phyloP scores from a whole-genome alignment of 2,797 vertebrate genomes.

The Pagetopsis macropterus region DNA sequence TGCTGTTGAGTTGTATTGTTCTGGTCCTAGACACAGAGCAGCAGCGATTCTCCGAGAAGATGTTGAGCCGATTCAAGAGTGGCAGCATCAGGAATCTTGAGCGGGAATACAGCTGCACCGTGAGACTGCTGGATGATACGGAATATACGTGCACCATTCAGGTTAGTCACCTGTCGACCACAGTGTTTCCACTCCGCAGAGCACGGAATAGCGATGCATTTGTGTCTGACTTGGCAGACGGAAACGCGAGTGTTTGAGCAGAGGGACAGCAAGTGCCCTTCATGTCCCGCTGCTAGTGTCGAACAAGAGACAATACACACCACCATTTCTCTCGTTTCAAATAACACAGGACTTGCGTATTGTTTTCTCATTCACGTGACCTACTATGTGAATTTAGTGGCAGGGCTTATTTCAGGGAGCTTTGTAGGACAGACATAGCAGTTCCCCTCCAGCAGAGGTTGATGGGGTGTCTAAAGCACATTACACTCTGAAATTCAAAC shows the following conservation, averaged over 20 bases:
- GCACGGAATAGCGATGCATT: conserved; percentile 28
- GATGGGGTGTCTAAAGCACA: conserved; percentile 25
- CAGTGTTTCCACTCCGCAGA: conserved; percentile 31
- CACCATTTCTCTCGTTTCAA: conserved; percentile 13
- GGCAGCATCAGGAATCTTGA: conserved; percentile 98
- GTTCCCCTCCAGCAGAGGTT: conserved; percentile 16
- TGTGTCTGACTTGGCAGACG: conserved; percentile 54
- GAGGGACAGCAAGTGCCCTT: conserved; percentile 37
- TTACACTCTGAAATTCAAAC: neutral
- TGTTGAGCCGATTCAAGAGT: conserved; percentile 98
- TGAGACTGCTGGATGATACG: conserved; percentile 96
- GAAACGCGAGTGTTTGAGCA: conserved; percentile 39
- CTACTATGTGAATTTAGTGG: conserved; percentile 22
- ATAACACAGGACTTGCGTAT: neutral
- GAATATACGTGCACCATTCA: conserved; percentile 98
- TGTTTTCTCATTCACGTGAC: conserved; percentile 8
- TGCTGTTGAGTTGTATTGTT: conserved; percentile 80
- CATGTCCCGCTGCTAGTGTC: conserved; percentile 45
- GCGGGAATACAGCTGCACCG: conserved; percentile 96
- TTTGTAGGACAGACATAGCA: conserved; percentile 29
- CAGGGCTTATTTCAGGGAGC: conserved; percentile 32
- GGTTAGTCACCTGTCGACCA: conserved; percentile 86
- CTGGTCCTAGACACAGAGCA: conserved; percentile 77
- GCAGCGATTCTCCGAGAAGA: conserved; percentile 86
- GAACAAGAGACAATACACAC: neutral